phyloP scores from a whole-genome alignment of 23 tunicate species.

The Diplosoma virens region DNA sequence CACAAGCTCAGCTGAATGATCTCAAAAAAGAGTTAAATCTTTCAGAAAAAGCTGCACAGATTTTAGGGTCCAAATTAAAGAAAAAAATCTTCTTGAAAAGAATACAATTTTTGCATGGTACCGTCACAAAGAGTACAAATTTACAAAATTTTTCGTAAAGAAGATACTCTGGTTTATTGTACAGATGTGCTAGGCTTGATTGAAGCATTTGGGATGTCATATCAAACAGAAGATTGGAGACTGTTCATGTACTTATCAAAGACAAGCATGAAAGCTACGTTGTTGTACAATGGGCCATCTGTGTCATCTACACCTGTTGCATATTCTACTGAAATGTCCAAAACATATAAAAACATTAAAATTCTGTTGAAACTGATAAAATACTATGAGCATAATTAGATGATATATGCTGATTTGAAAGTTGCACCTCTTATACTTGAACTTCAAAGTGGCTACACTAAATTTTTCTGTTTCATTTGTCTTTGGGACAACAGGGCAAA shows the following conservation, averaged over 20 bases:
- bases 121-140: constrained; percentile 8
- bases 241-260: background rate
- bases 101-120: constrained; percentile 12
- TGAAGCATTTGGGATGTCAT: constrained; percentile 7
- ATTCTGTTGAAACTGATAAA: constrained; percentile 12
- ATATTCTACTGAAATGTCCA: constrained; percentile 1
- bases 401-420: constrained; percentile 26
- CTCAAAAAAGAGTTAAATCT: constrained; percentile 12
- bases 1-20: constrained; percentile 14
- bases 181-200: constrained; percentile 3
- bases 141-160: background rate
- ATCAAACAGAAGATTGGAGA: constrained; percentile 5
- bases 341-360: constrained; percentile 10
- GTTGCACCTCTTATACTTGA: constrained; percentile 20
- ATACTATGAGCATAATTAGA: constrained; percentile 18
- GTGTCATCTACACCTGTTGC: constrained; percentile 17
- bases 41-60: constrained; percentile 12
- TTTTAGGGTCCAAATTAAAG: constrained; percentile 9
- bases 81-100: constrained; percentile 22
- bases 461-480: background rate
- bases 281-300: constrained; percentile 25
- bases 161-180: constrained; percentile 11
- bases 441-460: constrained; percentile 16
- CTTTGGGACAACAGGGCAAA: constrained; percentile 2
- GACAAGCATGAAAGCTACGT: constrained; percentile 22